These are phyloP conservation scores for Drepanosiphum platanoidis DNA, from an alignment of 2,888 invertebrate species.

Conservation along the genomic window DNA sequence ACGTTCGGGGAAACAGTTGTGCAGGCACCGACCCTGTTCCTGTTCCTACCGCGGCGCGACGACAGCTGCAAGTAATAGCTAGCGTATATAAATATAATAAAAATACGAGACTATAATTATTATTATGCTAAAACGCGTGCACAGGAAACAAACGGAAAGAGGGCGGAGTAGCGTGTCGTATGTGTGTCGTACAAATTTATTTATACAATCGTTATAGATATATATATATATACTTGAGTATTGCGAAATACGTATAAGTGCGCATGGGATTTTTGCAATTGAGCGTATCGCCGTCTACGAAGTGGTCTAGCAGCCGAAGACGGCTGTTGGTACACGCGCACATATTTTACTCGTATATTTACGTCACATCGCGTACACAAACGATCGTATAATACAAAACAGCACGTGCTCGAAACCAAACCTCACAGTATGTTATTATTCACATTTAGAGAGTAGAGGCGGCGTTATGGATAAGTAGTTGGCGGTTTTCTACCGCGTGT, in stretches of 20 bases:
- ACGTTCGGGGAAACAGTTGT: not conserved
- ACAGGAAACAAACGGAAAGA: not conserved
- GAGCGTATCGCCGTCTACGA: not conserved
- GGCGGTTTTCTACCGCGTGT: not conserved
- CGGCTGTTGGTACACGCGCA: not conserved
- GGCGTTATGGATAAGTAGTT: not conserved
- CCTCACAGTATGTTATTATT: too few relatives aligned
- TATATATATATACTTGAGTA: not conserved
- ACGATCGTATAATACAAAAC: not conserved
- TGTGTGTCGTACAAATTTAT: too few relatives aligned
- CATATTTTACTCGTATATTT: not conserved
- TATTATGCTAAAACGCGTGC: not conserved
- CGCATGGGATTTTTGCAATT: not conserved
- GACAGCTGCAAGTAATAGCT: not conserved
- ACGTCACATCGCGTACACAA: not conserved
- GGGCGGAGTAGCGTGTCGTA: not conserved
- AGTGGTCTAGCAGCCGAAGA: not conserved
- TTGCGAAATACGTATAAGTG: not conserved
- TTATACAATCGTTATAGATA: too few relatives aligned
- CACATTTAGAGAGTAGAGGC: too few relatives aligned
- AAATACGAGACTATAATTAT: too few relatives aligned
- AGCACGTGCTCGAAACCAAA: not conserved
- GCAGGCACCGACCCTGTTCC: not conserved
- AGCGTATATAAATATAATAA: not conserved
- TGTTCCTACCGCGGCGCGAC: not conserved